Percentiles rank a stretch among this genome's conserved stretches.
phyloP scores from a whole-genome alignment of 2,888 invertebrate genomes.

The Polydrusus pterygomalis region DNA sequence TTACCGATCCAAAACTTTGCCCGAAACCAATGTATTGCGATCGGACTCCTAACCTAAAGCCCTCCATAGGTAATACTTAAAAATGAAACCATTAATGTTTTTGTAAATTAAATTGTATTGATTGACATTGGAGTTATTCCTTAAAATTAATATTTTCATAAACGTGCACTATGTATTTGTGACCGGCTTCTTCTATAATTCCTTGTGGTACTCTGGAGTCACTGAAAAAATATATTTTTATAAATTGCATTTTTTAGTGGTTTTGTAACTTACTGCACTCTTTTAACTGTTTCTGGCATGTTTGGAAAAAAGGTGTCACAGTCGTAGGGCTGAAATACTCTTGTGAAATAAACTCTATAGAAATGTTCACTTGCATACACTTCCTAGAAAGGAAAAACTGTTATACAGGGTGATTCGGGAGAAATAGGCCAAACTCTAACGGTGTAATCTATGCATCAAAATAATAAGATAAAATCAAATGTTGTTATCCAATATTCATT shows the following conservation, averaged over 20 bases:
- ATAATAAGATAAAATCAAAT: too few relatives aligned
- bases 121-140: background rate
- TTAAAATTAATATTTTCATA: slow-evolving; percentile 30
- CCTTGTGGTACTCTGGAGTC: slow-evolving; percentile 30
- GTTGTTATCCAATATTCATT: too few relatives aligned
- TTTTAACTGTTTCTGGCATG: slow-evolving; percentile 76
- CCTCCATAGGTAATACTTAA: too few relatives aligned
- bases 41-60: too few relatives aligned
- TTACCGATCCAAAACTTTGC: too few relatives aligned
- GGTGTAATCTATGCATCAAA: too few relatives aligned
- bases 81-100: too few relatives aligned
- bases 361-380: slow-evolving; percentile 84
- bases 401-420: too few relatives aligned
- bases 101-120: too few relatives aligned
- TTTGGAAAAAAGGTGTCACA: slow-evolving; percentile 92
- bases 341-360: slow-evolving; percentile 88
- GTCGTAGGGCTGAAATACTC: slow-evolving; percentile 82
- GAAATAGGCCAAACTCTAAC: too few relatives aligned
- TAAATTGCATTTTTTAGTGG: background rate
- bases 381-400: slow-evolving; percentile 73
- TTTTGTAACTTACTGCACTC: slow-evolving; percentile 71
- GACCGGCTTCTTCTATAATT: slow-evolving; percentile 14
- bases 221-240: slow-evolving; percentile 1
- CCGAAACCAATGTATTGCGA: too few relatives aligned
- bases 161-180: slow-evolving; percentile 22